Conservation (phyloP, 2,113 vertebrate genomes). For the Catharus bicknelli region DNA sequence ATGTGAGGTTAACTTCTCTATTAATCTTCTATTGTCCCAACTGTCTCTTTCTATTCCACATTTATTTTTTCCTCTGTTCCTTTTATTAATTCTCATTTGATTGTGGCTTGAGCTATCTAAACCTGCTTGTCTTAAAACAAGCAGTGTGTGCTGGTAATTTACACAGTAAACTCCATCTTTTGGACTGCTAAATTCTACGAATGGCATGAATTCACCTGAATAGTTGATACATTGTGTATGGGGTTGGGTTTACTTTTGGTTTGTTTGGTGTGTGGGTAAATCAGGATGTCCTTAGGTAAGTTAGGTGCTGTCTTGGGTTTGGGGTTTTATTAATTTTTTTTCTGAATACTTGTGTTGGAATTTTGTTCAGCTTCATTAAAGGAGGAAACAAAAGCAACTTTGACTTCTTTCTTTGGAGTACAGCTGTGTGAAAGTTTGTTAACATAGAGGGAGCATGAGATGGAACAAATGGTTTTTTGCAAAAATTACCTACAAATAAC, state of each 20-base stretch:
- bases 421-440: not conserved
- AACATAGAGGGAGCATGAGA: not conserved
- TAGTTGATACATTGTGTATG: not conserved
- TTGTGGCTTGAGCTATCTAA: not conserved
- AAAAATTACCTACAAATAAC: not conserved
- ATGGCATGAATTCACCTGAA: not conserved
- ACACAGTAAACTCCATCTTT: not conserved
- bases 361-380: not conserved
- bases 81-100: not conserved
- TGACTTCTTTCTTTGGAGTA: not conserved
- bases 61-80: not conserved
- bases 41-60: not conserved
- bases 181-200: not conserved
- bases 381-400: not conserved
- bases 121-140: not conserved
- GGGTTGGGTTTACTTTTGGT: not conserved
- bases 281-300: accelerated
- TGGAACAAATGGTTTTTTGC: not conserved
- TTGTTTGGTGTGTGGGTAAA: not conserved
- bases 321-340: not conserved
- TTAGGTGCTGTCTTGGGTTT: not conserved
- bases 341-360: not conserved
- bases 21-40: not conserved
- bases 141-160: not conserved
- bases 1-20: not conserved